phyloP scores from a whole-genome alignment of 2,888 invertebrate species.

The Xestobium rufovillosum region DNA sequence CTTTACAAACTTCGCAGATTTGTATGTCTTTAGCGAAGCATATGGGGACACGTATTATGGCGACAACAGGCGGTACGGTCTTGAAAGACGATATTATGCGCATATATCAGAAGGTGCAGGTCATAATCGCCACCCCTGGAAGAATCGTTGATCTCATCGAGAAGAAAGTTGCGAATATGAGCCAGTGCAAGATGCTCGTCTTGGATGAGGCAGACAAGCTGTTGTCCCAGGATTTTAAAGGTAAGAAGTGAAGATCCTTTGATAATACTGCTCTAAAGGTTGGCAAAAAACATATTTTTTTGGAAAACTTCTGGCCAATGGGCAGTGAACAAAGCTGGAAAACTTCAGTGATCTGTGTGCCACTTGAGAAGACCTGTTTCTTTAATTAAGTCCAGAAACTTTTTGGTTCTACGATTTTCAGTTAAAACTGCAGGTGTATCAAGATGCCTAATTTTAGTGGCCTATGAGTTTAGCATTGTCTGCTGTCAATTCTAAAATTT shows the following conservation, averaged over 20 bases:
- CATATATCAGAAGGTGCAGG: constrained; percentile 98
- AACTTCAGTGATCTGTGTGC: no score
- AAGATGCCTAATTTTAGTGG: no score
- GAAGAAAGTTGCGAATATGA: constrained; percentile 80
- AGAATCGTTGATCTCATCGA: constrained; percentile 99
- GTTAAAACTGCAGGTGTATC: no score
- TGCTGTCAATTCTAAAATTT: no score
- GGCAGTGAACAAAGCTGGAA: no score
- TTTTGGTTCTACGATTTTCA: no score
- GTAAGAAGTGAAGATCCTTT: no score
- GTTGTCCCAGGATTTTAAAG: constrained; percentile 95
- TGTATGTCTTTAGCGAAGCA: constrained; percentile 98
- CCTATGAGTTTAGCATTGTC: no score
- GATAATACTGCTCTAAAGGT: background rate
- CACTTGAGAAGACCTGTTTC: no score
- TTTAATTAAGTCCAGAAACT: no score
- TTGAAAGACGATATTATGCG: constrained; percentile 98
- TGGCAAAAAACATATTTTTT: no score
- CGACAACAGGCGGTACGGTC: constrained; percentile 98
- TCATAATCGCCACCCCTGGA: constrained; percentile 98
- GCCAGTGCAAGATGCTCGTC: constrained; percentile 92
- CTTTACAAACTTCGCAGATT: constrained; percentile 98
- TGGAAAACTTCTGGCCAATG: no score
- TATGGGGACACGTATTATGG: constrained; percentile 95
- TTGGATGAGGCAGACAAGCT: constrained; percentile 99